Base-by-base conservation (phyloP, 2,113 vertebrate species). In the Rhinoderma darwinii region DNA sequence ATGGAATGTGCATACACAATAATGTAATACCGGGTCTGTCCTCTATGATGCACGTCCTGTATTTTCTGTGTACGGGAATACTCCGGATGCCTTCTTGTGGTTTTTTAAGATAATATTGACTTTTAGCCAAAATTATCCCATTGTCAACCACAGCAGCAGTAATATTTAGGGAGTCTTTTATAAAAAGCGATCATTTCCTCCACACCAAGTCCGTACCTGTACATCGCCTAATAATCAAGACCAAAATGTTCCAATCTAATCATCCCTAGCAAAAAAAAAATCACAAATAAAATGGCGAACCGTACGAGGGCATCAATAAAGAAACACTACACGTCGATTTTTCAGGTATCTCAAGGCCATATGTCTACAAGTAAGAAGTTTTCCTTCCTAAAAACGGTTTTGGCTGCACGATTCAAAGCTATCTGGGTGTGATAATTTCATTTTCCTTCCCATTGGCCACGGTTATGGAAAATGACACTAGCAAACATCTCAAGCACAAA, bases 391-490 rank as follows among this genome's bases (percentile, higher is more conserved):
- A 51, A 35, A n/a, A 50, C 39, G 20, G 15, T 41, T 74, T n/a
- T 35, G 41, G 68, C 44, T 54, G 22, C 30, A 41, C 41, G 12
- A 77, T 78, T 85, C 30, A 35, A 12, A 63, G 39, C 14, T 66
- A 43, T 47, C n/a, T 76, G 51, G 27, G 70, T 75, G 83, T 25
- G 20, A 47, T 85, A 78, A 77, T 78, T 47, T 11, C 54, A 84
- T 84, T 85, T 85, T 85, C 74, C 59, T 77, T 78, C 76, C 74
- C 74, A 85, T 85, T 78, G 76, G 84, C 73, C 73, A 41, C 76
- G 78, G 73, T 77, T 78, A 20, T 50, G 59, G 74, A 78, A 78
- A 85, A 66, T 66, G 66, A 59, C 39, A 17, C 39, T 12, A 39
- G 12, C 51, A 50, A 35, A 44, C 27, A 15, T 41, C 18, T 68